Percentiles rank a stretch among this genome's conserved stretches.
Evolutionary conservation across 2,113 vertebrate genomes (phyloP).

Genomic region (Polypterus senegalus): DNA sequence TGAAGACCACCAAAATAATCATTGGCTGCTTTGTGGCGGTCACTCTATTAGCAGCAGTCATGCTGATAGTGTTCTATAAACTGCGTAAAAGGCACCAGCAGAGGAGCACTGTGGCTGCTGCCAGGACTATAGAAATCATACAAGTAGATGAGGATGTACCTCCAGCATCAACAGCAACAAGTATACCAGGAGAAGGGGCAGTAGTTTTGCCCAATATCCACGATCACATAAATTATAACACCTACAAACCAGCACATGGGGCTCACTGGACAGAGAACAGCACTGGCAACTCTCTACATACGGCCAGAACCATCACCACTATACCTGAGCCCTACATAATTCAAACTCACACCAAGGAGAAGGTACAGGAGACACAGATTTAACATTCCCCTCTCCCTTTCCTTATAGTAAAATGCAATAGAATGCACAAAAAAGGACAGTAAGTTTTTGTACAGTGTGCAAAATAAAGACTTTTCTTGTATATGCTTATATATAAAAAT

Average conservation of each 20-base stretch:
- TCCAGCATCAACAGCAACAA: conserved; percentile 47
- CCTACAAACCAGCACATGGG: conserved; percentile 76
- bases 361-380: conserved; percentile 97
- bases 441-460: conserved; percentile 83
- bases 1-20: conserved; percentile 98
- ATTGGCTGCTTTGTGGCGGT: conserved; percentile 96
- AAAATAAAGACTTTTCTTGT: conserved; percentile 76
- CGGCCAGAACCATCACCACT: conserved; percentile 69
- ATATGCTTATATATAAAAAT: conserved; percentile 78
- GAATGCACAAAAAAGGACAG: conserved; percentile 75
- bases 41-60: conserved; percentile 83
- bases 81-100: conserved; percentile 93
- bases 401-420: conserved; percentile 68
- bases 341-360: conserved; percentile 89
- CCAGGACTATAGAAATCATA: conserved; percentile 85
- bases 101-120: conserved; percentile 78
- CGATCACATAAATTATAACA: conserved; percentile 89
- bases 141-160: conserved; percentile 83
- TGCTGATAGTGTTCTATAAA: conserved; percentile 96
- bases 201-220: conserved; percentile 68
- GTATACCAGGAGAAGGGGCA: conserved; percentile 68
- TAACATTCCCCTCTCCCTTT: conserved; percentile 50
- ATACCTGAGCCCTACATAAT: conserved; percentile 77
- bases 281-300: conserved; percentile 82
- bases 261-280: conserved; percentile 90